A percentile compares a stretch with the other conserved stretches of the same genome.
These are phyloP conservation scores for Eupithecia abbreviata DNA, from an alignment of 2,888 invertebrate species.

Conservation along the genomic window DNA sequence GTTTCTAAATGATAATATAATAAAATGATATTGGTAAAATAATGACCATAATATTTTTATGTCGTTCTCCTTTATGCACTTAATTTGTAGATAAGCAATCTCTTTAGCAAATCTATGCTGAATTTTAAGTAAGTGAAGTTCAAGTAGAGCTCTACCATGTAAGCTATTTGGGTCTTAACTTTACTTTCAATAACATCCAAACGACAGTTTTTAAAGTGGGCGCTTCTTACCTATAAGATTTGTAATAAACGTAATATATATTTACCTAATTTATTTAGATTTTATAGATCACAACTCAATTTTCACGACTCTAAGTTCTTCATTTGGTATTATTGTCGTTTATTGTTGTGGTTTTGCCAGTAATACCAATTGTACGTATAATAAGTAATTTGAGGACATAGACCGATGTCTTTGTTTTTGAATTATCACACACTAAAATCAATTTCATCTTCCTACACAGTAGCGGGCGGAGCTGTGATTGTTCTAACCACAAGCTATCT, in stretches of 20 bases:
- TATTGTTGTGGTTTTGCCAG: too few species aligned
- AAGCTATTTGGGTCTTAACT: background rate
- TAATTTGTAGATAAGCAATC: background rate
- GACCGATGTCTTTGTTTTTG: background rate
- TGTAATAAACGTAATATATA: background rate
- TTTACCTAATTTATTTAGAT: background rate
- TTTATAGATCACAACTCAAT: background rate
- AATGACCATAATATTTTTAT: background rate
- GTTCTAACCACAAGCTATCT: conserved; percentile 32
- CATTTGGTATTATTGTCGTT: too few species aligned
- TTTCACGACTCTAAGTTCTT: too few species aligned
- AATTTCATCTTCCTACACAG: conserved; percentile 32
- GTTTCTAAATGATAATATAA: background rate
- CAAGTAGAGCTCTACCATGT: background rate
- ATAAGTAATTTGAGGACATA: background rate
- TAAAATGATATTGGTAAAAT: background rate
- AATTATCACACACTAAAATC: conserved; percentile 9
- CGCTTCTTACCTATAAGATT: background rate
- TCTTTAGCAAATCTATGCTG: background rate
- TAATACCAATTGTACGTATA: background rate
- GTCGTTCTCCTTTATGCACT: background rate
- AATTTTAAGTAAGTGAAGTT: too few species aligned
- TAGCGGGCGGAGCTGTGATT: conserved; percentile 37
- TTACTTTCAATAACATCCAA: background rate
- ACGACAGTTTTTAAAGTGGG: background rate